Base-by-base conservation (phyloP, 2,888 invertebrate genomes). In the Pimpla rufipes region DNA sequence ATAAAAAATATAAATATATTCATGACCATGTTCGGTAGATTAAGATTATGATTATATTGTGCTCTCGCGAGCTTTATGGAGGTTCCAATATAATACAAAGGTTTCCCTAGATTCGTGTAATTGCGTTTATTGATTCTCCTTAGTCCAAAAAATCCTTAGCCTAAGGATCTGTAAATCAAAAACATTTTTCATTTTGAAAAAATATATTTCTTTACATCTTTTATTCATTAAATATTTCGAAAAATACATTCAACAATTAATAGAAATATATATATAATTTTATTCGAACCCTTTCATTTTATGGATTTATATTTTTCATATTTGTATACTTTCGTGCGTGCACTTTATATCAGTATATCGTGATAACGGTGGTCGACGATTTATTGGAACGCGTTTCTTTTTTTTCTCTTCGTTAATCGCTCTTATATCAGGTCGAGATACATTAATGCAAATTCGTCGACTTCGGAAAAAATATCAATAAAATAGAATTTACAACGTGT, bases 11-110 rank as follows among this genome's bases (percentile, higher is more conserved):
- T 71, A 75, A 37, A 37, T 68, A 52, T 50, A 74, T 68, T 62
- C 13, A 66, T 66, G 23, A 37, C n/a, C 55, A 52, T 45, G 40
- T 76, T 67, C 29, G 75, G 40, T 64, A 55, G 18, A 35, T 55
- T 52, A 64, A 18, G 13, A 57, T 40, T 76, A 67, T 76, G 13
- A 59, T 74, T 50, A 47, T 47, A 45, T 62, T 67, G 42, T 23
- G 52, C 42, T 67, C 35, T 45, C 67, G 23, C 52, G 42, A 75
- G 23, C 40, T 52, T 64, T 29, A 52, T 52, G 23, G 21, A 64
- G 64, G 50, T 75, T 52, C 18, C 50, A 64, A 52, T 75, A 50
- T 52, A 75, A 75, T 64, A 64, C 64, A 64, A 75, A 64, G 21
- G 37, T 64, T 62, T 75, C n/a, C 64, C 75, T 52, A 13, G 23